These are phyloP conservation scores for Idaea straminata DNA, from an alignment of 2,888 invertebrate genomes.

Conservation along the genomic window DNA sequence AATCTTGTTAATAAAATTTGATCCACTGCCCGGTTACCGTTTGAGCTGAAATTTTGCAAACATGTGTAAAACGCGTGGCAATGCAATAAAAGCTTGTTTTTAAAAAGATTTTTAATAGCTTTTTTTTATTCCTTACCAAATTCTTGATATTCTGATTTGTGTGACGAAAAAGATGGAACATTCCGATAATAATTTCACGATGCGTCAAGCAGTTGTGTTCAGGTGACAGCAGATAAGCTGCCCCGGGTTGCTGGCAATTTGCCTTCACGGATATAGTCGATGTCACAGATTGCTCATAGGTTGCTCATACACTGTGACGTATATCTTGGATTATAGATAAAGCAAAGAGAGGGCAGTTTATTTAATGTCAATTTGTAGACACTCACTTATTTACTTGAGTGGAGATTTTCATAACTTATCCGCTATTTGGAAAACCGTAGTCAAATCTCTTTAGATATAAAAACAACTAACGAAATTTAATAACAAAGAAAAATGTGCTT, in stretches of 20 bases:
- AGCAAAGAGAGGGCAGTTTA: constrained; percentile 26
- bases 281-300: constrained; percentile 20
- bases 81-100: too few relatives aligned
- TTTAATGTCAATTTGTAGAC: background rate
- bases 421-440: too few relatives aligned
- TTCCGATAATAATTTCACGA: constrained; percentile 34
- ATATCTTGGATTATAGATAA: constrained; percentile 21
- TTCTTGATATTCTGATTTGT: background rate
- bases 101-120: too few relatives aligned
- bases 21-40: too few relatives aligned
- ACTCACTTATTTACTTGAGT: background rate
- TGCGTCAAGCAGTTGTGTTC: constrained; percentile 49
- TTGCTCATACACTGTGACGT: constrained; percentile 28
- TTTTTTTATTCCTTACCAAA: background rate
- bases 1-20: too few relatives aligned
- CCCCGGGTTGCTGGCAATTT: constrained; percentile 61
- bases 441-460: too few relatives aligned
- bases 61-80: too few relatives aligned
- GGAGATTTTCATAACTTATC: too few relatives aligned
- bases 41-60: too few relatives aligned
- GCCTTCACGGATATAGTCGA: constrained; percentile 74
- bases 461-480: too few relatives aligned
- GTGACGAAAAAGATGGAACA: constrained; percentile 18
- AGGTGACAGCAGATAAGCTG: constrained; percentile 61
- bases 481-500: too few relatives aligned